Evolutionary conservation across 2,113 vertebrate species (phyloP).

Genomic region (Stomatorhinus ivindoensis): DNA sequence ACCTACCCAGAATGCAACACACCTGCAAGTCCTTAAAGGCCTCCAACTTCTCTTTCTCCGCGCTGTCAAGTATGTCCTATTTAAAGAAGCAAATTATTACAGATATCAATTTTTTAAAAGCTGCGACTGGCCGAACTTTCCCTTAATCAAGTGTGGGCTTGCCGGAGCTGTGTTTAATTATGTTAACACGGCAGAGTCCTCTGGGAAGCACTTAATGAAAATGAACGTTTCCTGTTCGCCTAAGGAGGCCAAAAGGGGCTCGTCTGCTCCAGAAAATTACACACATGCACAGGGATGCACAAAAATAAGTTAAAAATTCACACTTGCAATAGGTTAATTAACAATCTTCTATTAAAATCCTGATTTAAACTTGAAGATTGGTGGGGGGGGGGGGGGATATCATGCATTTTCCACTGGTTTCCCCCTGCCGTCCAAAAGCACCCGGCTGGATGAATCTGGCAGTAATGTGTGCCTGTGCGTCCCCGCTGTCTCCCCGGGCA

Average conservation of each 20-base stretch:
- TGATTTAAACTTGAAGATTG: not conserved
- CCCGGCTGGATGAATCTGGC: not conserved
- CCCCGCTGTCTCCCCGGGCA: not conserved
- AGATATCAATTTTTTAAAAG: conserved; percentile 12
- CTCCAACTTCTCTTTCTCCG: not conserved
- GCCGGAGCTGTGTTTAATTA: conserved; percentile 9
- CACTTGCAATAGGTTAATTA: conserved; percentile 4
- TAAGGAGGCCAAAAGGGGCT: conserved; percentile 7
- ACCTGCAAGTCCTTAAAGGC: not conserved
- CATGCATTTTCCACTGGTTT: not conserved
- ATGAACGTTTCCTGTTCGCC: not conserved
- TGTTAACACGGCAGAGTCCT: not conserved
- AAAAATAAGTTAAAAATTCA: not conserved
- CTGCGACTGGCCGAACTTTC: not conserved
- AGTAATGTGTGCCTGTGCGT: not conserved
- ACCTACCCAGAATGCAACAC: not conserved
- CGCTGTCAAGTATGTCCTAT: not conserved
- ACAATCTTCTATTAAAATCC: not conserved
- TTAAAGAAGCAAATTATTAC: not conserved
- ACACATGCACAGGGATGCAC: not conserved
- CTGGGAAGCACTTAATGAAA: conserved; percentile 14
- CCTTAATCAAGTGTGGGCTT: conserved; percentile 14
- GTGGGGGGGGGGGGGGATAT: not conserved
- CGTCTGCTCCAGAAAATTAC: not conserved
- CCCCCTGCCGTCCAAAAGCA: not conserved